Evolutionary conservation across 2,113 vertebrate species (phyloP).

Genomic region (Sardina pilchardus): DNA sequence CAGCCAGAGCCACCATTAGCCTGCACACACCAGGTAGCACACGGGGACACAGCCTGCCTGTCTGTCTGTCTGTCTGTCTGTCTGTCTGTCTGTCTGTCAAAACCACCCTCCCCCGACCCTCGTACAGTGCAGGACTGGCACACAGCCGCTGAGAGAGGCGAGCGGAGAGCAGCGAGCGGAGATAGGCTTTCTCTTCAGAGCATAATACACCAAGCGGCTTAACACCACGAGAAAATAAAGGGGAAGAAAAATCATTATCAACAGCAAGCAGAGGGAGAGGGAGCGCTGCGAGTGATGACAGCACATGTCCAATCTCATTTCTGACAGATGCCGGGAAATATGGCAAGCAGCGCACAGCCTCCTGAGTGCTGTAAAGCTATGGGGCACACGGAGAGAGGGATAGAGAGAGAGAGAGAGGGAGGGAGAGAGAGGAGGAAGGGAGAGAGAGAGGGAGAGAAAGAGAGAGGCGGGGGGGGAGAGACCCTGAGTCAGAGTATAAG

Average conservation of each 20-base stretch:
- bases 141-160: not conserved
- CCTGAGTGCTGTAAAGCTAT: slow-evolving; percentile 35
- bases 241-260: slow-evolving; percentile 20
- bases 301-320: slow-evolving; percentile 25
- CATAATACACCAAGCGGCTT: slow-evolving; percentile 5
- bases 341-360: not conserved
- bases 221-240: slow-evolving; percentile 36
- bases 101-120: not conserved
- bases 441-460: not conserved
- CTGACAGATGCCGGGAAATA: slow-evolving; percentile 6
- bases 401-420: not conserved
- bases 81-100: not conserved
- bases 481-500: not conserved
- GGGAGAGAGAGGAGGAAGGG: not conserved
- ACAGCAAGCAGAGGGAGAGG: not conserved
- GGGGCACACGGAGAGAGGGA: slow-evolving; percentile 11
- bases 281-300: not conserved
- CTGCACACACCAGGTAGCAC: not conserved
- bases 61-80: not conserved
- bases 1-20: slow-evolving; percentile 5
- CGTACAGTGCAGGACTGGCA: not conserved
- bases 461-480: not conserved
- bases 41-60: not conserved
- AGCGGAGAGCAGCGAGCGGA: not conserved
- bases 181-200: not conserved